Conservation (phyloP, 2,113 vertebrate genomes). For the Cervus canadensis region DNA sequence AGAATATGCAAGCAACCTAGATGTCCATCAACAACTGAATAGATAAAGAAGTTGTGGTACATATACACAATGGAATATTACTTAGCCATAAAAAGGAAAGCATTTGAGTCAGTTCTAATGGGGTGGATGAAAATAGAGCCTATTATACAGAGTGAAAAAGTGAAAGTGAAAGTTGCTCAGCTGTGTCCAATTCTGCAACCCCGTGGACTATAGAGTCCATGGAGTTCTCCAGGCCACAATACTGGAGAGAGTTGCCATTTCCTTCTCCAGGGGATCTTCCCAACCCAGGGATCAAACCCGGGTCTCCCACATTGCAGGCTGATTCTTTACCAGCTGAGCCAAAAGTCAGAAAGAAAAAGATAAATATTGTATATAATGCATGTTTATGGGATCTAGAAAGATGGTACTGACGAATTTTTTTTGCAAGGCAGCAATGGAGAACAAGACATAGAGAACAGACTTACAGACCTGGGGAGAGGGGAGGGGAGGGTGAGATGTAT, state of each 20-base stretch:
- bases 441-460: not conserved
- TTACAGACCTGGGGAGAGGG: not conserved
- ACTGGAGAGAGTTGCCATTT: not conserved
- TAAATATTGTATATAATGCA: not conserved
- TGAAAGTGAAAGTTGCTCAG: not conserved
- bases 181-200: not conserved
- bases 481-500: not conserved
- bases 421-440: not conserved
- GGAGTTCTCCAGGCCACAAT: not conserved
- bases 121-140: not conserved
- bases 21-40: not conserved
- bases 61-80: not conserved
- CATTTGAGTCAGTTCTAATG: not conserved
- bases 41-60: not conserved
- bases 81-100: not conserved
- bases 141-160: not conserved
- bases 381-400: not conserved
- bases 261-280: not conserved
- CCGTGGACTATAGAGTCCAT: not conserved
- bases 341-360: not conserved
- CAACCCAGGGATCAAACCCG: fast-evolving
- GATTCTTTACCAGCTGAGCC: not conserved
- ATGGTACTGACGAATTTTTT: not conserved
- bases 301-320: not conserved
- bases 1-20: not conserved